Evolutionary conservation across 2,888 invertebrate species (phyloP), one percentile per base, ranked within the genome.

Genomic region (Polia nebulosa): DNA sequence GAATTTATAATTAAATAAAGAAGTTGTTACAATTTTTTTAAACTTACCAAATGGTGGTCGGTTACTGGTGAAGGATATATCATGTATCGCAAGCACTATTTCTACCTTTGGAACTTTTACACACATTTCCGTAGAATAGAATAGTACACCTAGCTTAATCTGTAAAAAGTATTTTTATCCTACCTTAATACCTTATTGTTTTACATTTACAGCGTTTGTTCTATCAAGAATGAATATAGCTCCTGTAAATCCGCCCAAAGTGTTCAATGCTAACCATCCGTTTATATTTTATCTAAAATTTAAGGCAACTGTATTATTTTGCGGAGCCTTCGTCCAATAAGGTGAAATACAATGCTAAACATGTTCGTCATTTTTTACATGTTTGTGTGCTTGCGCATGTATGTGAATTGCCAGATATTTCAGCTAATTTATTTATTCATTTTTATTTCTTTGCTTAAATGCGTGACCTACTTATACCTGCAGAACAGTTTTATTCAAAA

Each of bases 401-500:
- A 20, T 57, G 29, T 29, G 25, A 47, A 1, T 15, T 20, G 13
- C 17, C 34, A 51, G 15, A 51, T 9, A 17, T 22, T 7, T 17
- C 11, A 51, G 5, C 34, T 22, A 36, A 36, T 44, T 36, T 55
- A 22, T 44, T 1, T 34, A 1, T 34, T 29, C 2, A 13, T 27
- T 72, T 22, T n/a, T 27, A 17, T 27, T 29, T 20, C 4, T 69
- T 32, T 72, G 36, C 25, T 72, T 52, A 52, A 17, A 36, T 52
- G 52, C 44, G 51, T 44, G 52, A 52, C 63, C 73, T 62, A 69
- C 62, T 52, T 39, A 63, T 45, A 32, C 63, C 73, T 73, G 36
- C 74, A 45, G 17, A 73, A 63, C 32, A 70, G 72, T 41, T 34
- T 36, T 27, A 11, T 20, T n/a, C 17, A 57, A 68, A 45, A 59